These are phyloP conservation scores for Melanotaenia boesemani DNA, from an alignment of 2,797 vertebrate genomes.

Conservation along the genomic window DNA sequence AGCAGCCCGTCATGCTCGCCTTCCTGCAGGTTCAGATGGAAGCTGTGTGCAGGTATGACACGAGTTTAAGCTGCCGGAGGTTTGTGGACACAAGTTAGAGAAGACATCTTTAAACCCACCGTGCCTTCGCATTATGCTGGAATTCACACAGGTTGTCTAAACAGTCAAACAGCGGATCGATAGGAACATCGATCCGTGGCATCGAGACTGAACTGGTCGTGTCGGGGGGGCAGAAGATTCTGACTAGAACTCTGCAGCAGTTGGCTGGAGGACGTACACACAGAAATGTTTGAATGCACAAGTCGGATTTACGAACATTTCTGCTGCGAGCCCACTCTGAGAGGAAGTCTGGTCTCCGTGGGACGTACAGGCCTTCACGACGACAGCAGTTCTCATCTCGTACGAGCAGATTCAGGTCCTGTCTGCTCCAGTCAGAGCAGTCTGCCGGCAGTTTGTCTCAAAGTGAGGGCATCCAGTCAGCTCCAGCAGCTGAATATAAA, in stretches of 20 bases:
- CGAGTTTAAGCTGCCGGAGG: too few relatives aligned
- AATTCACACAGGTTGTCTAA: slow-evolving; percentile 81
- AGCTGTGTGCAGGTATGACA: neutral
- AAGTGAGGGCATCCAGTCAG: slow-evolving; percentile 79
- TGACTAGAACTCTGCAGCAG: slow-evolving; percentile 61
- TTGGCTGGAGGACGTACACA: slow-evolving; percentile 37
- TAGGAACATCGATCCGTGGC: slow-evolving; percentile 74
- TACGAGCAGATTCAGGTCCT: slow-evolving; percentile 64
- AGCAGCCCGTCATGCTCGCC: neutral
- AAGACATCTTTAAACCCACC: slow-evolving; percentile 59
- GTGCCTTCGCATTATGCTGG: slow-evolving; percentile 63
- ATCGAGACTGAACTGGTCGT: slow-evolving; percentile 78
- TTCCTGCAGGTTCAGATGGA: neutral
- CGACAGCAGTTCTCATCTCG: slow-evolving; percentile 47
- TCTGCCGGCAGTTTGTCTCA: slow-evolving; percentile 79
- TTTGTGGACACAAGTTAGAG: too few relatives aligned
- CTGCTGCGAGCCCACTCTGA: slow-evolving; percentile 28
- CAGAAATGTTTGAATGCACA: slow-evolving; percentile 12
- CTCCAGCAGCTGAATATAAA: slow-evolving; percentile 78
- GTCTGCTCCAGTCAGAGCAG: slow-evolving; percentile 69
- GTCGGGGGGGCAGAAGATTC: slow-evolving; percentile 73
- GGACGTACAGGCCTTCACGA: slow-evolving; percentile 18
- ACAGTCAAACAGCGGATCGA: slow-evolving; percentile 80
- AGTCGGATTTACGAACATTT: slow-evolving; percentile 11
- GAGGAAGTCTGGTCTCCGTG: slow-evolving; percentile 19